Evolutionary conservation across 2,888 invertebrate species (phyloP).

Genomic region (Nebria salina): DNA sequence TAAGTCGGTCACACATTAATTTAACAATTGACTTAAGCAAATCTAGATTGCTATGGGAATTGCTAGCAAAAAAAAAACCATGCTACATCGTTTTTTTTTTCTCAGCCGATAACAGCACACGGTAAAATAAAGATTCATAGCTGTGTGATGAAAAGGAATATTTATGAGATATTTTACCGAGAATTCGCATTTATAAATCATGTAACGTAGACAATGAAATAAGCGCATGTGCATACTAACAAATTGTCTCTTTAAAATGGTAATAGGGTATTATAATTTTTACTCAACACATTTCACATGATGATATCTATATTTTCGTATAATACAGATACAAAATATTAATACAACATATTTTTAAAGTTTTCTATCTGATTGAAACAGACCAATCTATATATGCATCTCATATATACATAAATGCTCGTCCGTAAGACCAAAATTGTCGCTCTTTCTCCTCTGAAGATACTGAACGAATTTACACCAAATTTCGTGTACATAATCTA

Average conservation of each 20-base stretch:
- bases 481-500: too few species aligned
- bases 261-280: too few species aligned
- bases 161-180: constrained; percentile 27
- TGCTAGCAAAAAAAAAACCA: not conserved
- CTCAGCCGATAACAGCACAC: constrained; percentile 8
- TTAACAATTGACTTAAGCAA: not conserved
- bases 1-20: not conserved
- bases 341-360: too few species aligned
- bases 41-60: not conserved
- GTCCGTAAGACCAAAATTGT: too few species aligned
- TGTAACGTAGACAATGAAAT: not conserved
- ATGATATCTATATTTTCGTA: too few species aligned
- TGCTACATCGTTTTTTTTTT: not conserved
- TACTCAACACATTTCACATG: too few species aligned
- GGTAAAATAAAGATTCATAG: constrained; percentile 13
- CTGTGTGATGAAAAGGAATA: constrained; percentile 28
- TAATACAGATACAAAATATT: too few species aligned
- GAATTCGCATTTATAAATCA: constrained; percentile 22
- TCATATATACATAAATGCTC: too few species aligned
- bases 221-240: not conserved
- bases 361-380: too few species aligned
- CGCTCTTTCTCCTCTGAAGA: too few species aligned
- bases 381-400: too few species aligned
- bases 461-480: too few species aligned
- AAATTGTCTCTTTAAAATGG: not conserved